Percentiles rank a stretch among this genome's conserved stretches.
Conservation (phyloP, 2,888 invertebrate genomes). For the Ecliptopera silaceata region DNA sequence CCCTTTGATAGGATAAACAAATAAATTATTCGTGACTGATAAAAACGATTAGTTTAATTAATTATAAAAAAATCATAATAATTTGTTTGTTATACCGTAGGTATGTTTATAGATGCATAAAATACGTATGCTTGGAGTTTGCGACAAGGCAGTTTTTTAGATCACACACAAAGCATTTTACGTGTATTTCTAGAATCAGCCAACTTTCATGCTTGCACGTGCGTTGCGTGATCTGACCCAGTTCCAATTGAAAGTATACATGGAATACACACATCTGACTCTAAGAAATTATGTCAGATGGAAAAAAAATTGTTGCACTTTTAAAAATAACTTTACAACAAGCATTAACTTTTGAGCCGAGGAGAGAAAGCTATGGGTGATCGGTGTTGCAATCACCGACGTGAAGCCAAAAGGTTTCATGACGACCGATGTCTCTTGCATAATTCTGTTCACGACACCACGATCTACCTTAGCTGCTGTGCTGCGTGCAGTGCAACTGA, state of each 20-base stretch:
- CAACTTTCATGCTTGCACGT: constrained; percentile 15
- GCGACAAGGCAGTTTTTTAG: constrained; percentile 4
- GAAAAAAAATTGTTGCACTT: constrained; percentile 18
- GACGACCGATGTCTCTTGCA: constrained; percentile 67
- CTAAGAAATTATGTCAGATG: constrained; percentile 1
- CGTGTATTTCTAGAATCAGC: constrained; percentile 5
- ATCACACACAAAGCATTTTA: constrained; percentile 11
- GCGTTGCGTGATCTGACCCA: constrained; percentile 20
- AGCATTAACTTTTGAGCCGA: constrained; percentile 52
- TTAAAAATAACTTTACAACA: constrained; percentile 35
- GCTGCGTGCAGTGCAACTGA: constrained; percentile 7
- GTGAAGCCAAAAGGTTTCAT: constrained; percentile 71
- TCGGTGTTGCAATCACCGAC: constrained; percentile 63
- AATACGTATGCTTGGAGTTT: too few relatives aligned
- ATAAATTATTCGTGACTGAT: too few relatives aligned
- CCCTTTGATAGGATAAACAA: too few relatives aligned
- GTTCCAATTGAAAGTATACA: constrained; percentile 12
- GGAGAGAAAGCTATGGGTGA: constrained; percentile 73
- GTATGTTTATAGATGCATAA: too few relatives aligned
- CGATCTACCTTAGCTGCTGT: constrained; percentile 41
- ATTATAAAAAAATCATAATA: too few relatives aligned
- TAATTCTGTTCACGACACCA: constrained; percentile 55
- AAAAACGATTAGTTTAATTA: too few relatives aligned
- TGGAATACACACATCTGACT: constrained; percentile 2
- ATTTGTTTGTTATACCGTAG: too few relatives aligned